Base-by-base conservation (phyloP, 2,888 invertebrate genomes). In the Vandiemenella viatica region DNA sequence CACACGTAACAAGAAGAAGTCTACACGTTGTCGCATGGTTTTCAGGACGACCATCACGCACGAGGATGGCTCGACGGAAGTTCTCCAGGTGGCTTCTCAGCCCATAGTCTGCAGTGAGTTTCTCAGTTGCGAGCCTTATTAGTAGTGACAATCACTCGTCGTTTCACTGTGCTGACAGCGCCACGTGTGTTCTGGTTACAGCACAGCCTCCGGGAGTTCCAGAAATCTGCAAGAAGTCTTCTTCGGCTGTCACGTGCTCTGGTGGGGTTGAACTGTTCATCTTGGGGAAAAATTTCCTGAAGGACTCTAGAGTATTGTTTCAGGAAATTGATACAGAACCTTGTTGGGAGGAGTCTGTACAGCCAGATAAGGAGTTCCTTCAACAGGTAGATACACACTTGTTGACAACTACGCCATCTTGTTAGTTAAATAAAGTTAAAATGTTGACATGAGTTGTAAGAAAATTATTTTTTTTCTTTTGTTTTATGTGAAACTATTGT, bases 11-110 rank as follows among this genome's bases (percentile, higher is more conserved):
- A 89, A 90, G 70, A 95, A 95, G 72, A 93, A 93, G 70, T 91
- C 91, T 1, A 93, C 93, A 0, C 76, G 88, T 49, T 95, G 95
- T 62, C 80, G 95, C 45, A 88, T 97, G 84, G 88, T 93, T 44
- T 95, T 95, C 70, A 76, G 95, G 52, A 84, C 89, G 0, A 83
- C 80, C 57, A 75, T 96, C 59, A 73, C 82, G 23, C 79, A 81
- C 62, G 75, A 80, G 8, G 82, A 84, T 62, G 90, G 90, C 4
- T 75, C 75, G 26, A 71, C 75, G 44, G 90, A 91, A 69, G 87
- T 88, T 3, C 67, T 91, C 53, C 91, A 91, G 74, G 81, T 85
- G 56, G 85, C 87, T 67, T 91, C 90, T 49, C 84, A 88, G 59
- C 88, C 87, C 52, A 91, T 92, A 58, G 85, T 89, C 57, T 92